Percentiles rank a stretch among this genome's conserved stretches.
These are phyloP conservation scores for Odontophorus gujanensis DNA, from an alignment of 2,113 vertebrate species.

Conservation along the genomic window DNA sequence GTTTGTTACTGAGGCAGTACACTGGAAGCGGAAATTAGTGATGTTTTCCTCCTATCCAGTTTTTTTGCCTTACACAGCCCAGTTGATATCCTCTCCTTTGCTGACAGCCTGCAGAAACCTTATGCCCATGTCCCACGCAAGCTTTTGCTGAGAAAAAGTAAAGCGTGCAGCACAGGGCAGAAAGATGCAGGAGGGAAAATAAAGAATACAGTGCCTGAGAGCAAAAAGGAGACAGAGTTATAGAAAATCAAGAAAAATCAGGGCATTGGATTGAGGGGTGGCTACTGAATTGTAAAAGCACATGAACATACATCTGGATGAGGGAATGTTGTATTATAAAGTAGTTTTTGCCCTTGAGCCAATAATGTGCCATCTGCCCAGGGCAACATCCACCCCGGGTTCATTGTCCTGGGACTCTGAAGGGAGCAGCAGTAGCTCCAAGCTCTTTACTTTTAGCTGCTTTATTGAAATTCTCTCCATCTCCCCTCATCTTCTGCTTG, in stretches of 20 bases:
- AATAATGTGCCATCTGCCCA: background rate
- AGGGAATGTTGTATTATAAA: background rate
- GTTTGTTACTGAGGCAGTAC: background rate
- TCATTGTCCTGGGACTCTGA: background rate
- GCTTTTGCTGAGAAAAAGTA: background rate
- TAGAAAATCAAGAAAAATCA: background rate
- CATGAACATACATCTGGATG: background rate
- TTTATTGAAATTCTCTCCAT: constrained; percentile 76
- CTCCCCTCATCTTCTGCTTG: constrained; percentile 64
- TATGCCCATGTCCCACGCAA: background rate
- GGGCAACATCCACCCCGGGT: background rate
- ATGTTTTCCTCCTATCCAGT: background rate
- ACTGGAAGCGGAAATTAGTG: background rate
- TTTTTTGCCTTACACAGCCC: background rate
- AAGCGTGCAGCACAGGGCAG: background rate
- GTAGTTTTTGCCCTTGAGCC: background rate
- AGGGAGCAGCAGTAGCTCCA: background rate
- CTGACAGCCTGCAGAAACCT: background rate
- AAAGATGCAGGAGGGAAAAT: background rate
- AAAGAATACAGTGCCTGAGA: background rate
- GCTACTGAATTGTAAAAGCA: background rate
- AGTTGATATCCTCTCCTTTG: background rate
- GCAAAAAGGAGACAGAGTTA: background rate
- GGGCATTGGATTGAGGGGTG: background rate
- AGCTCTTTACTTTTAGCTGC: background rate